Evolutionary conservation across 2,797 vertebrate species (phyloP), one percentile per base, ranked within the genome.

Genomic region (Graptemys geographica): DNA sequence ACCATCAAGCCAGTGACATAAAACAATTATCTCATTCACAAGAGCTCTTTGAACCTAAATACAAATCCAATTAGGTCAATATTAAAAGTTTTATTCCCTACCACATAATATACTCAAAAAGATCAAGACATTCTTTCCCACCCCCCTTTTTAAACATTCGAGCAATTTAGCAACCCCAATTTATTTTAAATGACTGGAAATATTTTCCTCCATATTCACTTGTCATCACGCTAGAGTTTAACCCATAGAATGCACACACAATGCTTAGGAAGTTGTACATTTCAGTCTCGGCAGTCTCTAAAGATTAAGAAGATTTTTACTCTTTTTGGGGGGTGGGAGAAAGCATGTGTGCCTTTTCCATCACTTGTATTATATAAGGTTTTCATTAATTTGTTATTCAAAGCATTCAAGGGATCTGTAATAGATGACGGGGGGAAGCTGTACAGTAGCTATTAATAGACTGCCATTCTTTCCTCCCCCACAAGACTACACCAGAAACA

Each of bases 41-140:
- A 81, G 51, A 89, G 65, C 89, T 92, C 94, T 94, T 96, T 97
- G 92, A 96, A 93, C 87, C 93, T 95, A 92, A 94, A 88, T 51
- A 95, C 81, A 92, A 97, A 95, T 94, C 96, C 94, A 96, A 95
- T 97, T 92, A 94, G 93, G 87, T 96, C 95, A 96, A 85, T 95
- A 96, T 86, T 96, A 94, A 95, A 95, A 55, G 94, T 96, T 96
- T 97, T 88, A 98, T 94, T 96, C 81, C 79, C 93, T 93, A 55
- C 88, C 87, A 90, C 83, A 2, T 90, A 96, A 96, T 83, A 95
- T 80, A 92, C 84, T 55, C 83, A 94, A 65, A 86, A 94, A 91
- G 19, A 53, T 78, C 92, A 95, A 37, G 69, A 72, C 95, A 94
- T 85, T 65, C 83, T 93, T 79, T 88, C 90, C 84, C 82, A 80